phyloP scores from a whole-genome alignment of 92 coral and sea anemone genomes.

The Epizoanthus ramosus region DNA sequence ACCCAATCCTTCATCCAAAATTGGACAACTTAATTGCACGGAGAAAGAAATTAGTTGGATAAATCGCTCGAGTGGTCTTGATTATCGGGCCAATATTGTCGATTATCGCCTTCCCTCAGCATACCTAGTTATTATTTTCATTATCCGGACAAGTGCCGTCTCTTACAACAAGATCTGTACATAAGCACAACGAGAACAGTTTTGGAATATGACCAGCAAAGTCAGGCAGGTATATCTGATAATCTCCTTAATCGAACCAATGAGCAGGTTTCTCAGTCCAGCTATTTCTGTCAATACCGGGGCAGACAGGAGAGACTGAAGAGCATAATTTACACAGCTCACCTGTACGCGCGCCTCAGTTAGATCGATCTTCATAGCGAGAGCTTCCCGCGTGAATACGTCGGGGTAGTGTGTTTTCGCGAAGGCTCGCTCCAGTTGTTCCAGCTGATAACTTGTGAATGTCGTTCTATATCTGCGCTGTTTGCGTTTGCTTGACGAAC shows the following conservation, averaged over 20 bases:
- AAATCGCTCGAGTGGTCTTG: conserved; percentile 21
- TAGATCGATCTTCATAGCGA: conserved; percentile 95
- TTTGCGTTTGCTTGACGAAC: conserved; percentile 78
- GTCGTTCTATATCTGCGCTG: conserved; percentile 98
- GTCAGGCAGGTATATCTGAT: neutral
- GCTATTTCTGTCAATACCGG: neutral
- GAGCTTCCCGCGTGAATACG: conserved; percentile 94
- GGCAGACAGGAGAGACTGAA: neutral
- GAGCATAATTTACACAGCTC: neutral
- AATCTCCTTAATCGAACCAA: conserved; percentile 4
- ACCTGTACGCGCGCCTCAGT: conserved; percentile 99
- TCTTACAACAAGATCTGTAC: neutral
- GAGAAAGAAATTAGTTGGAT: conserved; percentile 57
- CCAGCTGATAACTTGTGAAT: conserved; percentile 95
- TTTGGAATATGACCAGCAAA: neutral
- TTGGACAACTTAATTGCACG: conserved; percentile 82
- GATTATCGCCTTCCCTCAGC: conserved; percentile 33
- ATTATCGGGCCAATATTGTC: conserved; percentile 48
- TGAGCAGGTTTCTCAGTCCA: neutral
- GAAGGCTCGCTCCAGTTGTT: conserved; percentile 96
- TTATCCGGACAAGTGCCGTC: neutral
- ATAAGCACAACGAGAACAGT: neutral
- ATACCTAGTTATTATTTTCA: neutral
- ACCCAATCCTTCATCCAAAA: conserved; percentile 65
- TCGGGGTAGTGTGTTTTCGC: conserved; percentile 98